Base-by-base conservation (phyloP, 2,797 vertebrate genomes). In the Rhabdophis nuchalis region DNA sequence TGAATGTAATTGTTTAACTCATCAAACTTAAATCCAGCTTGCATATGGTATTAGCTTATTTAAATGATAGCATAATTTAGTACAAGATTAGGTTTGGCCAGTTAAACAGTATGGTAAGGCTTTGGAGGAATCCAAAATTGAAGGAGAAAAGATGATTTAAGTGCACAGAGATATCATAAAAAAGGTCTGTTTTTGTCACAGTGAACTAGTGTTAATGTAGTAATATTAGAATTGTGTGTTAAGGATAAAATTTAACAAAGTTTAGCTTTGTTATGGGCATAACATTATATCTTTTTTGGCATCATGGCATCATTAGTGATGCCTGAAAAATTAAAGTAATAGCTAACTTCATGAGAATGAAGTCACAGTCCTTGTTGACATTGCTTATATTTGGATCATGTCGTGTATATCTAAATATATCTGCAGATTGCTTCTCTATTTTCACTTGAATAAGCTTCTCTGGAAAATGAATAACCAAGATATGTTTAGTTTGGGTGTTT, bases 261-360 rank as follows among this genome's bases (percentile, higher is more conserved):
- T 0, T 91, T 46, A 57, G 2, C 13, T 90, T 32, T 32, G 64
- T 68, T 92, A 4, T 92, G 11, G 41, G 89, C 77, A 6, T 52
- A 85, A 3, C 16, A 32, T 8, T 4, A 32, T 50, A 72, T 86
- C 89, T 92, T 89, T 14, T 10, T 91, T 36, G 18, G 32, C 4
- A 0, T 0, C 53, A 13, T 89, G 27, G 36, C 4, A 0, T 0
- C 52, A 11, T 90, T 10, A 58, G 0, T 77, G 93, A 58, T 92
- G 16, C 91, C 92, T 90, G 91, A 86, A 88, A 57, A 46, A 54
- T 20, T 46, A 90, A 27, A 32, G 12, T 46, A 23, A 32, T 20
- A 94, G 93, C 13, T 72, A 32, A 77, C 20, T 77, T 77, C 32
- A 57, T 57, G 53, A 13, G 61, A 77, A 12, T 56, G 86, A 77